Percentiles rank a stretch among this genome's conserved stretches.
These are phyloP conservation scores for Trogon melanurus DNA, from an alignment of 2,113 vertebrate species.

Conservation along the genomic window DNA sequence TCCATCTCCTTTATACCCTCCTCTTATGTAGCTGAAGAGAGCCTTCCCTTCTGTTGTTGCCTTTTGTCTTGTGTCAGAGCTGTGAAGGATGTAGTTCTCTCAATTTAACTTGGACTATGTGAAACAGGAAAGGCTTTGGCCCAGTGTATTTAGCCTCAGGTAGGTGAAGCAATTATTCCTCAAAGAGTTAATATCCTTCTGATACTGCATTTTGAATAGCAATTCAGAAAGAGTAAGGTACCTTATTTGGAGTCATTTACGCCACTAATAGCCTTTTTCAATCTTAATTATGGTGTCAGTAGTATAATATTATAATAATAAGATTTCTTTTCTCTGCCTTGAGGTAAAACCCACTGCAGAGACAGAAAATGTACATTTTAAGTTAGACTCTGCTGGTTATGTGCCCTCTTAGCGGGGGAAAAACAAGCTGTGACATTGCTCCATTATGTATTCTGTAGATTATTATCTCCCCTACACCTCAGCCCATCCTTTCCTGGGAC, in stretches of 20 bases:
- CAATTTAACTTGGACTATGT: background rate
- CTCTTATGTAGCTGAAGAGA: background rate
- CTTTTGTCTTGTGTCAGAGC: background rate
- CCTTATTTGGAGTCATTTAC: constrained; percentile 14
- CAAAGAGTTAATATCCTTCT: constrained; percentile 9
- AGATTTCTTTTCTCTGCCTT: constrained; percentile 4
- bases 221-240: background rate
- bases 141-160: background rate
- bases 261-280: constrained; percentile 27
- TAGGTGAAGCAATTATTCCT: background rate
- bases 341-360: constrained; percentile 16
- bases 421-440: background rate
- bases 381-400: background rate
- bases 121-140: background rate
- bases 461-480: background rate
- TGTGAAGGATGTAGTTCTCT: background rate
- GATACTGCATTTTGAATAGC: background rate
- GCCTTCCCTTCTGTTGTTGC: background rate
- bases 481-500: background rate
- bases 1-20: background rate
- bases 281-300: constrained; percentile 42
- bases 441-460: background rate
- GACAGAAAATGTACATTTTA: background rate
- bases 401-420: background rate
- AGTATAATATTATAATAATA: constrained; percentile 30